Evolutionary conservation across 2,888 invertebrate genomes (phyloP).

Genomic region (Nezara viridula): DNA sequence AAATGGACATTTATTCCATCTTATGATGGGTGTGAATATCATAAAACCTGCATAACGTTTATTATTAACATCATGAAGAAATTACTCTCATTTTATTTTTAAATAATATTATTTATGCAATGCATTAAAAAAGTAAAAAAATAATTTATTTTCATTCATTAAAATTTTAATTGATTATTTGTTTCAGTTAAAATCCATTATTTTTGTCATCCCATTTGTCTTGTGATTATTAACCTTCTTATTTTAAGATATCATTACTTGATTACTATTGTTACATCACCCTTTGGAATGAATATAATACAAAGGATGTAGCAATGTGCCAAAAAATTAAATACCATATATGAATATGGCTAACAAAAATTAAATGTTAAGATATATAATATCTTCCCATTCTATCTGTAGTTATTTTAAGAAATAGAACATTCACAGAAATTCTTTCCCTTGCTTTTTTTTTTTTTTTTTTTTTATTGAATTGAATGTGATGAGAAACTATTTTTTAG

Average conservation of each 20-base stretch:
- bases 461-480: background rate
- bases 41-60: slow-evolving; percentile 21
- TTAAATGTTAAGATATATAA: slow-evolving; percentile 17
- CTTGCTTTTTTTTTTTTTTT: background rate
- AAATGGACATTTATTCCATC: slow-evolving; percentile 47
- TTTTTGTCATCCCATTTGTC: slow-evolving; percentile 15
- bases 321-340: slow-evolving; percentile 7
- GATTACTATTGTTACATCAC: slow-evolving; percentile 25
- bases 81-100: slow-evolving; percentile 22
- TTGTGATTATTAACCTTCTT: background rate
- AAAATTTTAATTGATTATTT: slow-evolving; percentile 32
- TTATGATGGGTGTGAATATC: slow-evolving; percentile 15
- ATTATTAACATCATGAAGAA: slow-evolving; percentile 29
- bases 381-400: background rate
- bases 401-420: background rate
- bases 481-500: background rate
- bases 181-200: slow-evolving; percentile 31
- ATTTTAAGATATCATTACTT: background rate
- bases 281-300: background rate
- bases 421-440: background rate
- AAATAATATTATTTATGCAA: slow-evolving; percentile 1
- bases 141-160: slow-evolving; percentile 43
- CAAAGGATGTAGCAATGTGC: slow-evolving; percentile 42
- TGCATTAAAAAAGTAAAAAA: background rate
- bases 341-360: slow-evolving; percentile 25